phyloP scores from a whole-genome alignment of 2,888 invertebrate genomes.

The Alcis repandata region DNA sequence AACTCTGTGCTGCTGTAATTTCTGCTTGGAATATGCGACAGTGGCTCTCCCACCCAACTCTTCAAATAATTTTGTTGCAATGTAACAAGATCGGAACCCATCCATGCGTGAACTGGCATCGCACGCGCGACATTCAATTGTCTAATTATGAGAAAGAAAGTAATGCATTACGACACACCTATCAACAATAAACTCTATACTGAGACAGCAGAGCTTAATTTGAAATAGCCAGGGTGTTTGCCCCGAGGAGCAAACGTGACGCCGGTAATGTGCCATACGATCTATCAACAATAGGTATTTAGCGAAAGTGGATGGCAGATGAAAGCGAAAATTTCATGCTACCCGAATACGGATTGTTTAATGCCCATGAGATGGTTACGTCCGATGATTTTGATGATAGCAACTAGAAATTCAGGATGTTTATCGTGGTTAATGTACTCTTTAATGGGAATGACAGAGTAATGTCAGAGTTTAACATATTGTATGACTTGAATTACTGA shows the following conservation, averaged over 20 bases:
- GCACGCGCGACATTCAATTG: conserved; percentile 56
- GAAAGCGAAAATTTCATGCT: conserved; percentile 55
- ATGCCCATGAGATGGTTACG: conserved; percentile 25
- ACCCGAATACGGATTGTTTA: conserved; percentile 42
- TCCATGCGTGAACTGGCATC: conserved; percentile 46
- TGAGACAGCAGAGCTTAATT: conserved; percentile 29
- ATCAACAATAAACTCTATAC: conserved; percentile 31
- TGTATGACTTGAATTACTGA: neutral
- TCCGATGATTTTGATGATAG: conserved; percentile 28
- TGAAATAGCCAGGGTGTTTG: conserved; percentile 26
- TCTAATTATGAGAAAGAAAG: conserved; percentile 59
- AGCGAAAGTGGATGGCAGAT: conserved; percentile 56
- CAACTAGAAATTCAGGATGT: conserved; percentile 30
- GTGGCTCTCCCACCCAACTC: neutral
- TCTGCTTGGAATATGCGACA: neutral
- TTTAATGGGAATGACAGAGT: conserved; percentile 20
- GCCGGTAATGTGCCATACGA: conserved; percentile 48
- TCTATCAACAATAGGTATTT: conserved; percentile 57
- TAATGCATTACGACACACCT: conserved; percentile 38
- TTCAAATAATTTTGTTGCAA: neutral
- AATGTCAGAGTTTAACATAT: conserved; percentile 13
- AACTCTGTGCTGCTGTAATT: neutral
- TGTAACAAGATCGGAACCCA: conserved; percentile 37
- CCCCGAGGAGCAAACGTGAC: conserved; percentile 50
- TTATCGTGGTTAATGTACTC: conserved; percentile 32